A percentile compares a stretch with the other conserved stretches of the same genome.
Conservation (phyloP, 2,797 vertebrate genomes). For the Hephaestus fuliginosus region DNA sequence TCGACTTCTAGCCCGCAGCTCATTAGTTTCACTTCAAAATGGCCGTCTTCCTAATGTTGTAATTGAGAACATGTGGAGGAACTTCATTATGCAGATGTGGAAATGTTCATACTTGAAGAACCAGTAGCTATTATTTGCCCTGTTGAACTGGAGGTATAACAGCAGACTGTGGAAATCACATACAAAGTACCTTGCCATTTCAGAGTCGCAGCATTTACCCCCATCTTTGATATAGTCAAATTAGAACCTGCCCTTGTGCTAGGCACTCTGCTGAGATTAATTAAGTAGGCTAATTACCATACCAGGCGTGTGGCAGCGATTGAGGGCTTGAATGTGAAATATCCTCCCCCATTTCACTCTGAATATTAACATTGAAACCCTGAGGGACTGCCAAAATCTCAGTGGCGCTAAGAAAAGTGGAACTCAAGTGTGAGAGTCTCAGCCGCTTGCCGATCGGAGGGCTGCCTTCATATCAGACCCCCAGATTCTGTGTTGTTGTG, state of each 20-base stretch:
- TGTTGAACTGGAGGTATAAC: slow-evolving; percentile 40
- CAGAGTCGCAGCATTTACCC: slow-evolving; percentile 60
- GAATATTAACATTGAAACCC: slow-evolving; percentile 83
- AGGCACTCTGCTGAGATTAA: slow-evolving; percentile 83
- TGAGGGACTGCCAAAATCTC: slow-evolving; percentile 80
- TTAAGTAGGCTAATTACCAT: slow-evolving; percentile 85
- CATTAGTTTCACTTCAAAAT: slow-evolving; percentile 81
- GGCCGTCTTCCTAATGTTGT: slow-evolving; percentile 73
- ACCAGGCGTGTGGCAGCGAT: slow-evolving; percentile 80
- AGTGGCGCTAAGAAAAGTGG: slow-evolving; percentile 71
- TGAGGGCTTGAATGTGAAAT: slow-evolving; percentile 82
- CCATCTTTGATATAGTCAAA: slow-evolving; percentile 76
- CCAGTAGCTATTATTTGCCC: slow-evolving; percentile 37
- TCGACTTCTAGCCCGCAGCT: slow-evolving; percentile 59
- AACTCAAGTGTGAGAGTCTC: slow-evolving; percentile 69
- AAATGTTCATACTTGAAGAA: slow-evolving; percentile 41
- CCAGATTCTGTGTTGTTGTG: slow-evolving; percentile 22
- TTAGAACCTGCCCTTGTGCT: slow-evolving; percentile 80
- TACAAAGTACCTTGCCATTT: slow-evolving; percentile 54
- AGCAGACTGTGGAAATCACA: slow-evolving; percentile 38
- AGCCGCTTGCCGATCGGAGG: slow-evolving; percentile 49
- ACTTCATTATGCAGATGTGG: slow-evolving; percentile 53
- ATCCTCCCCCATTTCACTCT: slow-evolving; percentile 81
- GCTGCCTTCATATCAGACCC: slow-evolving; percentile 49
- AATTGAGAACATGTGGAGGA: slow-evolving; percentile 80